These are phyloP conservation scores for Rhinolophus ferrumequinum DNA, from an alignment of 2,113 vertebrate species.

Conservation along the genomic window DNA sequence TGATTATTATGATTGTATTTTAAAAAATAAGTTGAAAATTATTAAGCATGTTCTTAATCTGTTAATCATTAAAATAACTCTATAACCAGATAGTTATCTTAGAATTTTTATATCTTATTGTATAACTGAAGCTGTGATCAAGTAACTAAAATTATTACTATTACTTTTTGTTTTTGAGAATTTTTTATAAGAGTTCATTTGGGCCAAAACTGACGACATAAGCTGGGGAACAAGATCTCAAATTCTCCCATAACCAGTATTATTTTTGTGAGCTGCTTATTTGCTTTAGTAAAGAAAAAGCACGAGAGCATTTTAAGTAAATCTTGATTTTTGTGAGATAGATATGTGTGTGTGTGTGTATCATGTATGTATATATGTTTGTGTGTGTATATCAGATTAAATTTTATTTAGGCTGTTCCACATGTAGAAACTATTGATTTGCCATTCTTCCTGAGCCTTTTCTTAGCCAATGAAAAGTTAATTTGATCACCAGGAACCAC, in stretches of 20 bases:
- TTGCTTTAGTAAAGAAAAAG: constrained; percentile 6
- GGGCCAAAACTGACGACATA: too few species aligned
- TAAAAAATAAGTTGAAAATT: neutral
- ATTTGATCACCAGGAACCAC: neutral
- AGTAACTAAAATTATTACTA: constrained; percentile 1
- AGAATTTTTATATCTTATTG: neutral
- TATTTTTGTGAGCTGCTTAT: neutral
- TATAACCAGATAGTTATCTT: neutral
- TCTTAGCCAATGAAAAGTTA: neutral
- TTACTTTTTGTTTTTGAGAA: too few species aligned
- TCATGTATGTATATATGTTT: neutral
- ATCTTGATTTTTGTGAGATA: neutral
- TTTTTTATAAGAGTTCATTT: too few species aligned
- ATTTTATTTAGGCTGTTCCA: constrained; percentile 16
- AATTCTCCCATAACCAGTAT: neutral
- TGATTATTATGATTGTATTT: neutral
- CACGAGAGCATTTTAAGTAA: neutral
- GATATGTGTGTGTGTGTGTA: neutral
- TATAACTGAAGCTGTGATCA: neutral
- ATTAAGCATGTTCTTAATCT: neutral
- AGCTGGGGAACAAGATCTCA: too few species aligned
- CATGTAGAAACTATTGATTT: neutral
- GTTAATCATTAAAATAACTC: constrained; percentile 21
- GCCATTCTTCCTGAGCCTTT: neutral
- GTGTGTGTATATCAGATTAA: neutral